Percentiles rank a stretch among this genome's conserved stretches.
Evolutionary conservation across 2,888 invertebrate genomes (phyloP).

Genomic region (Idaea dimidiata): DNA sequence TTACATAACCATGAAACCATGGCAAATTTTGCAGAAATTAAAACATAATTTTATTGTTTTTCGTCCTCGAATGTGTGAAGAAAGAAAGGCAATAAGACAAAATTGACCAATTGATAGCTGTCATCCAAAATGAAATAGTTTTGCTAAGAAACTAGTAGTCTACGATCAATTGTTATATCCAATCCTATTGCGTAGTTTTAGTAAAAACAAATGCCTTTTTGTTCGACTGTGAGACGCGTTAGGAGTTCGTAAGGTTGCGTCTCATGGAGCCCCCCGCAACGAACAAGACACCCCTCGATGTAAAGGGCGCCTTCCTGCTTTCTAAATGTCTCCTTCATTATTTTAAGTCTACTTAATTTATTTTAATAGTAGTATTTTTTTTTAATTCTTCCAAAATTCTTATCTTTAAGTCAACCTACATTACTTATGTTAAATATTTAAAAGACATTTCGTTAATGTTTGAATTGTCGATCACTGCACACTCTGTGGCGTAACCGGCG

Average conservation of each 20-base stretch:
- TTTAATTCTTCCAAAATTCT: background rate
- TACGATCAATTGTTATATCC: too few species aligned
- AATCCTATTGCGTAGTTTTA: too few species aligned
- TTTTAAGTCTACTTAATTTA: conserved; percentile 27
- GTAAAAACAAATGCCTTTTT: conserved; percentile 3
- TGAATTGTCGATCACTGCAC: background rate
- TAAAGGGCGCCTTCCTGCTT: conserved; percentile 32
- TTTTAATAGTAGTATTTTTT: conserved; percentile 6
- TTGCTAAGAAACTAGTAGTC: too few species aligned
- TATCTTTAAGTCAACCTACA: background rate
- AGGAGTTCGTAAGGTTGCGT: conserved; percentile 21
- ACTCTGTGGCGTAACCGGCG: too few species aligned
- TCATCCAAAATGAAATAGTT: too few species aligned
- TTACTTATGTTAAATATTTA: background rate
- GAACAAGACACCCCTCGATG: conserved; percentile 30
- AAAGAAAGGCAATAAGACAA: too few species aligned
- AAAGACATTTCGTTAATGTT: background rate
- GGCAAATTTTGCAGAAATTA: too few species aligned
- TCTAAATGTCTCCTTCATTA: conserved; percentile 25
- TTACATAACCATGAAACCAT: too few species aligned
- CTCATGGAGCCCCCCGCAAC: conserved; percentile 22
- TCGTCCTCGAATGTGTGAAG: too few species aligned
- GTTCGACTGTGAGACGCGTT: conserved; percentile 19
- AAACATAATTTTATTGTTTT: too few species aligned
- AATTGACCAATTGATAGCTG: too few species aligned